These are phyloP conservation scores for Picathartes gymnocephalus DNA, from an alignment of 2,113 vertebrate genomes.

Conservation along the genomic window DNA sequence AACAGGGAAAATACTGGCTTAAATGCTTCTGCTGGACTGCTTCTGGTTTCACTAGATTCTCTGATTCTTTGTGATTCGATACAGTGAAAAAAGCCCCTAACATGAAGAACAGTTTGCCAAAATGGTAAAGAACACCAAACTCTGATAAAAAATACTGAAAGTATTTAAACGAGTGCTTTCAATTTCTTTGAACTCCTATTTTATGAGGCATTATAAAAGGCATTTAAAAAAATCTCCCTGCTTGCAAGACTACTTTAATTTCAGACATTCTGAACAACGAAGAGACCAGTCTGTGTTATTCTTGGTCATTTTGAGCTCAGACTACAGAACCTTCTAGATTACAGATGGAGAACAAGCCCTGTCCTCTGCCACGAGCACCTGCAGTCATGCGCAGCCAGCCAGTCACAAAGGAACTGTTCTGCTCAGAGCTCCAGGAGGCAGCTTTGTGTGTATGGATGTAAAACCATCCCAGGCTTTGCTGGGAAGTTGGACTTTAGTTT, in stretches of 20 bases:
- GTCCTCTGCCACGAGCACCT: neutral
- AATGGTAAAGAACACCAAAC: neutral
- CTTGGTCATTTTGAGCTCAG: neutral
- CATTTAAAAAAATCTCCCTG: neutral
- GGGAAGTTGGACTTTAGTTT: neutral
- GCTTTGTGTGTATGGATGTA: neutral
- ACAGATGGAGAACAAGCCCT: neutral
- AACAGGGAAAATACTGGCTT: neutral
- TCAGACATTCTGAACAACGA: neutral
- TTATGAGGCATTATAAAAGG: neutral
- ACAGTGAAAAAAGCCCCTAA: neutral
- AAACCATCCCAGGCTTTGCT: neutral
- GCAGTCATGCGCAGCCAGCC: neutral
- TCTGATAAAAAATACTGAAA: neutral
- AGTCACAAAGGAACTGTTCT: neutral
- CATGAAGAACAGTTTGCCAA: neutral
- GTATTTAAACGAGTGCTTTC: neutral
- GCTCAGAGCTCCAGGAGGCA: neutral
- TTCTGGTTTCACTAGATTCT: neutral
- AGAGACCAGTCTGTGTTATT: neutral
- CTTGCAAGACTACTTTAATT: neutral
- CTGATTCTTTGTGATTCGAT: neutral
- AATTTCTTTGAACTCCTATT: neutral
- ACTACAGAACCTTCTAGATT: neutral
- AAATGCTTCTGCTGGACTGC: neutral